These are phyloP conservation scores for Lycia hirtaria DNA, from an alignment of 2,888 invertebrate species.

Conservation along the genomic window DNA sequence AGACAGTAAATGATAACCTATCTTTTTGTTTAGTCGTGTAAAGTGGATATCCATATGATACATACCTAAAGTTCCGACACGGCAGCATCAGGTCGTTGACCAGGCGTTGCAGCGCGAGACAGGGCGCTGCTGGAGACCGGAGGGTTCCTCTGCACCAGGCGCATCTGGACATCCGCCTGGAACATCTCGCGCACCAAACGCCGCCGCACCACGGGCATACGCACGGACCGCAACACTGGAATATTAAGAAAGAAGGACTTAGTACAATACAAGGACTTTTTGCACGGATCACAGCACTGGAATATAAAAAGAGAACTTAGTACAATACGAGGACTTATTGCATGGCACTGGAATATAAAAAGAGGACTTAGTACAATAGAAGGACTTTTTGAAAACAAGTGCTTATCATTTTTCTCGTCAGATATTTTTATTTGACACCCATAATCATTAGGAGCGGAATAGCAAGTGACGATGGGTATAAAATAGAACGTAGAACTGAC, in stretches of 20 bases:
- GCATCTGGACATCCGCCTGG: slow-evolving; percentile 73
- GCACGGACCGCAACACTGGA: slow-evolving; percentile 77
- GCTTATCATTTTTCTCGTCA: too few species aligned
- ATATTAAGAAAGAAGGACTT: slow-evolving; percentile 17
- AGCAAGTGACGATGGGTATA: too few species aligned
- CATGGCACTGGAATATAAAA: slow-evolving; percentile 67
- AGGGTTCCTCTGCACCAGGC: slow-evolving; percentile 77
- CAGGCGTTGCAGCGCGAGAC: slow-evolving; percentile 73
- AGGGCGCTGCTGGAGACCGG: slow-evolving; percentile 69
- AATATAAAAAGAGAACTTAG: slow-evolving; percentile 26
- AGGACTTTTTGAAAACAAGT: too few species aligned
- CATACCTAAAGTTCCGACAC: slow-evolving; percentile 79
- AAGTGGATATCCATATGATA: neutral
- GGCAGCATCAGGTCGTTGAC: slow-evolving; percentile 78
- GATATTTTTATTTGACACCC: too few species aligned
- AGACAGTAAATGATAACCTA: too few species aligned
- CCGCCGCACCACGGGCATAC: slow-evolving; percentile 80
- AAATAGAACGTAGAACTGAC: too few species aligned
- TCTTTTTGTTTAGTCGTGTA: neutral
- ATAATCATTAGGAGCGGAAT: too few species aligned
- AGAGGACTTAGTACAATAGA: neutral
- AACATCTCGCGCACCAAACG: slow-evolving; percentile 76
- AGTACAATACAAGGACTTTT: too few species aligned
- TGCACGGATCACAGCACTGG: slow-evolving; percentile 77
- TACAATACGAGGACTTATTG: too few species aligned